A percentile compares a stretch with the other conserved stretches of the same genome.
Conservation (phyloP, 2,888 invertebrate genomes). For the Microplitis deprimator region DNA sequence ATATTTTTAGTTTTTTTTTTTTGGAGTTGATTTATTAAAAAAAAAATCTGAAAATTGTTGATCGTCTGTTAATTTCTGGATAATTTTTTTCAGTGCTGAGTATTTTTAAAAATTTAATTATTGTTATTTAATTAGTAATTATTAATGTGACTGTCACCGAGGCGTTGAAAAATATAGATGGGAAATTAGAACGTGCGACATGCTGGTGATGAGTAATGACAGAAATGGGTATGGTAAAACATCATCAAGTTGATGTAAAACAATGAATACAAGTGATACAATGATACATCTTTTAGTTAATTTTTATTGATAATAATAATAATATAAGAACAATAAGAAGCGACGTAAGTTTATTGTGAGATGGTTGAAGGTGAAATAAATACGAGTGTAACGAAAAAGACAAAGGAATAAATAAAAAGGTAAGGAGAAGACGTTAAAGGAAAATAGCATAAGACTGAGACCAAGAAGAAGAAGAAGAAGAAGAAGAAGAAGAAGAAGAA, state of each 20-base stretch:
- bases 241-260: neutral
- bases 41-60: too few relatives aligned
- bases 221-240: neutral
- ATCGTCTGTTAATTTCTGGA: too few relatives aligned
- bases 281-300: neutral
- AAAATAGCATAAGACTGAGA: slow-evolving; percentile 33
- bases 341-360: slow-evolving; percentile 8
- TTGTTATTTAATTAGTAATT: too few relatives aligned
- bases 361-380: slow-evolving; percentile 36
- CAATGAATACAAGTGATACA: slow-evolving; percentile 1
- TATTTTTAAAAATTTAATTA: too few relatives aligned
- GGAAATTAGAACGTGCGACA: too few relatives aligned
- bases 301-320: neutral
- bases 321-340: neutral
- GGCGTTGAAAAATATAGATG: too few relatives aligned
- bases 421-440: slow-evolving; percentile 9
- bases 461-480: slow-evolving; percentile 40
- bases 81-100: too few relatives aligned
- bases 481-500: slow-evolving; percentile 33
- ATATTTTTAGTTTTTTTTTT: too few relatives aligned
- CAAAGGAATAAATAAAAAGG: slow-evolving; percentile 15
- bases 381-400: slow-evolving; percentile 33
- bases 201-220: neutral
- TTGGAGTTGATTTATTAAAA: too few relatives aligned
- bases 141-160: too few relatives aligned